Percentiles rank a stretch among this genome's conserved stretches.
These are phyloP conservation scores for Centropus unirufus DNA, from an alignment of 2,113 vertebrate genomes.

Conservation along the genomic window DNA sequence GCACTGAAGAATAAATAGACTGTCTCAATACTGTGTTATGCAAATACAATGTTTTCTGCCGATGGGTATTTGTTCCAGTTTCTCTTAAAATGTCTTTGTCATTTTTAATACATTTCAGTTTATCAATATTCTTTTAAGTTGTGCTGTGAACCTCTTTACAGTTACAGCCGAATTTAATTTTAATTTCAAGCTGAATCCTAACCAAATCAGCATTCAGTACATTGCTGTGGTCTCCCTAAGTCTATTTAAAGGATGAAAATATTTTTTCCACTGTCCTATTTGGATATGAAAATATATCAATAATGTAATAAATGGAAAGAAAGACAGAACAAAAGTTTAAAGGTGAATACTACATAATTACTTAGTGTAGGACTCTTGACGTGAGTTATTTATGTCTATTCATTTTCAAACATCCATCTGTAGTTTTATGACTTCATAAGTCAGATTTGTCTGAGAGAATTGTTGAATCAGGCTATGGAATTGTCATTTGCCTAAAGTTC, in stretches of 20 bases:
- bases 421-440: neutral
- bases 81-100: neutral
- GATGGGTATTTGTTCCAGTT: neutral
- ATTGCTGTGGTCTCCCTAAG: neutral
- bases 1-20: neutral
- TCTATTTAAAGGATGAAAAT: slow-evolving; percentile 4
- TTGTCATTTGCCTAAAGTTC: neutral
- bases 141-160: neutral
- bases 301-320: neutral
- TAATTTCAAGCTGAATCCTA: slow-evolving; percentile 1
- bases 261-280: slow-evolving; percentile 25
- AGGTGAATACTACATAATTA: neutral
- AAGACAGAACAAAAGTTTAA: slow-evolving; percentile 11
- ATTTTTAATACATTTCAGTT: neutral
- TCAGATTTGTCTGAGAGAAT: neutral
- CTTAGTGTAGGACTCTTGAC: neutral
- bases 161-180: slow-evolving; percentile 13
- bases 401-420: neutral
- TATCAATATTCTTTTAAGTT: neutral
- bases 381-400: neutral
- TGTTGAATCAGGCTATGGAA: neutral
- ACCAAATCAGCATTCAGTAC: neutral
- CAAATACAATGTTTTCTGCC: neutral
- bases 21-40: neutral
- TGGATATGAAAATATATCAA: neutral